Conservation (phyloP, 2,113 vertebrate genomes). For the Bolborhynchus lineola region DNA sequence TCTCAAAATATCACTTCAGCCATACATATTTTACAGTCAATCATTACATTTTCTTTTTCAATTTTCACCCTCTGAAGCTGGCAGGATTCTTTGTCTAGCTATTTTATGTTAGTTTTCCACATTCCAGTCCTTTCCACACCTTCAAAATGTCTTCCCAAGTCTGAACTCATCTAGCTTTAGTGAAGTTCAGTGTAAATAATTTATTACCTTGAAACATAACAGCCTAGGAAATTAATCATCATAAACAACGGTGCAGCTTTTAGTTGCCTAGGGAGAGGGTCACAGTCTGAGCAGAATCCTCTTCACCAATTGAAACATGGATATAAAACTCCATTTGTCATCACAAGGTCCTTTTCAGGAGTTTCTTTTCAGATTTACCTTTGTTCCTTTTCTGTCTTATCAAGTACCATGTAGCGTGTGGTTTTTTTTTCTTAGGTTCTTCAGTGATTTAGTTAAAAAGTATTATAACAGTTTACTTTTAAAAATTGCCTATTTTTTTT, state of each 20-base stretch:
- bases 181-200: conserved; percentile 53
- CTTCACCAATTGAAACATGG: conserved; percentile 1
- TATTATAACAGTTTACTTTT: not conserved
- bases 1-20: not conserved
- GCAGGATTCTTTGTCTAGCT: not conserved
- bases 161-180: conserved; percentile 41
- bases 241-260: conserved; percentile 52
- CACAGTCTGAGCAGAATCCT: conserved; percentile 13
- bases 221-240: conserved; percentile 60
- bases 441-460: not conserved
- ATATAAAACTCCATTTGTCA: conserved; percentile 10
- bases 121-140: not conserved
- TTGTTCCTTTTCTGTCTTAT: not conserved
- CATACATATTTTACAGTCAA: not conserved
- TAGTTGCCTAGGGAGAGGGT: conserved; percentile 62
- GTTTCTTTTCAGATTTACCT: not conserved
- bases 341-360: not conserved
- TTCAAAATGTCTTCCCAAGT: not conserved
- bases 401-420: not conserved
- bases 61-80: not conserved
- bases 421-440: not conserved
- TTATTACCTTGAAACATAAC: conserved; percentile 39
- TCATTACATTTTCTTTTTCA: not conserved
- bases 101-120: not conserved
- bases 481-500: not conserved